phyloP scores from a whole-genome alignment of 2,797 vertebrate genomes.

The Sebastolobus altivelis region DNA sequence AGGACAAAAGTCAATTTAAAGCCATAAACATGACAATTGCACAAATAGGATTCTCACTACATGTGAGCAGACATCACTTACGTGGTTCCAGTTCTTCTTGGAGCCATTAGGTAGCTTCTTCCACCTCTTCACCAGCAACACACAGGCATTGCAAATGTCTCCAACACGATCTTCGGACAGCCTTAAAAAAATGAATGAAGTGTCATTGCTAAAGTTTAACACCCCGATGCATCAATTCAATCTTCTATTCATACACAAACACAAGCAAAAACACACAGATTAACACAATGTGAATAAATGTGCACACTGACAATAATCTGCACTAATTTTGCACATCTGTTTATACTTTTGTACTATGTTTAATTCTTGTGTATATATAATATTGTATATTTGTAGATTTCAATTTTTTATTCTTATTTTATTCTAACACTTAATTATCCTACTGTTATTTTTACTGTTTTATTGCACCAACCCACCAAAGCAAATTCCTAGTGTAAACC shows the following conservation, averaged over 20 bases:
- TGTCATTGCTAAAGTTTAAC: background rate
- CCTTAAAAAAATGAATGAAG: conserved; percentile 56
- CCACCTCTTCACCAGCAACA: conserved; percentile 89
- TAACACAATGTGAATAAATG: background rate
- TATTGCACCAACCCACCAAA: no score
- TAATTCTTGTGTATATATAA: no score
- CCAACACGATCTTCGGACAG: conserved; percentile 87
- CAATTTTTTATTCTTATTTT: no score
- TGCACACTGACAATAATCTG: no score
- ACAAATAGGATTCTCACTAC: background rate
- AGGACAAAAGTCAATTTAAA: conserved; percentile 7
- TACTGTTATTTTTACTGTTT: no score
- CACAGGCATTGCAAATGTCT: conserved; percentile 90
- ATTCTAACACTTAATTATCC: no score
- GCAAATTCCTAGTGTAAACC: no score
- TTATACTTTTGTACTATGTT: no score
- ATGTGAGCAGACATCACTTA: conserved; percentile 56
- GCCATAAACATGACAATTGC: background rate
- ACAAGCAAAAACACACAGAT: background rate
- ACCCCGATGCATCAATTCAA: background rate
- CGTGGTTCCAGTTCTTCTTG: conserved; percentile 91
- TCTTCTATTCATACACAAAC: background rate
- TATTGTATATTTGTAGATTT: no score
- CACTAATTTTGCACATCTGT: no score
- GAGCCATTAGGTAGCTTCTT: conserved; percentile 89